Evolutionary conservation across 35 echinoderm and acorn worm genomes (phyloP).

Genomic region (Apostichopus japonicus): DNA sequence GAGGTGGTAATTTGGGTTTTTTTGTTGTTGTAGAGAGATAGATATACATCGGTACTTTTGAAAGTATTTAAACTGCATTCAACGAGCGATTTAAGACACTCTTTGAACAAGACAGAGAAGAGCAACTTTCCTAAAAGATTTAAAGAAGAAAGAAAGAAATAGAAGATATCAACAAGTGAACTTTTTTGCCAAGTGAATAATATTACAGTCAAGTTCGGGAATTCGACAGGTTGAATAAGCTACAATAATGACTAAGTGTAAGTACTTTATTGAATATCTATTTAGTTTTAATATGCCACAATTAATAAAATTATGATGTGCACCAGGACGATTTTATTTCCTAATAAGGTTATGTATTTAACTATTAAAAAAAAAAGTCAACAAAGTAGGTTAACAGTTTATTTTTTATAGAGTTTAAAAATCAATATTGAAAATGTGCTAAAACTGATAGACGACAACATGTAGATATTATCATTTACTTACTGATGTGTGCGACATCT

Average conservation of each 20-base stretch:
- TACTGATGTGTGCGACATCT: too few species aligned
- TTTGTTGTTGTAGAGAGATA: too few species aligned
- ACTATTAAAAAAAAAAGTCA: too few species aligned
- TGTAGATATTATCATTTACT: too few species aligned
- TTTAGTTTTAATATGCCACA: neutral
- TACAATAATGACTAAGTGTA: slow-evolving; percentile 45
- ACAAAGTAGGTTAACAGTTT: too few species aligned
- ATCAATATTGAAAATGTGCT: too few species aligned
- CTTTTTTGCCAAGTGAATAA: too few species aligned
- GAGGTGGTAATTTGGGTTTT: neutral
- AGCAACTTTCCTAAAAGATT: neutral
- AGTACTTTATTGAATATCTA: neutral
- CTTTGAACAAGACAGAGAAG: neutral
- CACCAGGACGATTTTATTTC: too few species aligned
- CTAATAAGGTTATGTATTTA: too few species aligned
- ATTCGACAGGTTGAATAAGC: neutral
- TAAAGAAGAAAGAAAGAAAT: neutral
- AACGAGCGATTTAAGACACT: neutral
- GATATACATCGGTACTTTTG: neutral
- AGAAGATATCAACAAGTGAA: neutral
- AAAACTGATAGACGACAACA: too few species aligned
- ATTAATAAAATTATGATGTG: too few species aligned
- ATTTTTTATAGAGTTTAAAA: too few species aligned
- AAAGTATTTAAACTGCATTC: slow-evolving; percentile 3
- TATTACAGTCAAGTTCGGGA: neutral